Percentiles rank a stretch among this genome's conserved stretches.
phyloP scores from a whole-genome alignment of 2,888 invertebrate species.

The Acleris cristana region DNA sequence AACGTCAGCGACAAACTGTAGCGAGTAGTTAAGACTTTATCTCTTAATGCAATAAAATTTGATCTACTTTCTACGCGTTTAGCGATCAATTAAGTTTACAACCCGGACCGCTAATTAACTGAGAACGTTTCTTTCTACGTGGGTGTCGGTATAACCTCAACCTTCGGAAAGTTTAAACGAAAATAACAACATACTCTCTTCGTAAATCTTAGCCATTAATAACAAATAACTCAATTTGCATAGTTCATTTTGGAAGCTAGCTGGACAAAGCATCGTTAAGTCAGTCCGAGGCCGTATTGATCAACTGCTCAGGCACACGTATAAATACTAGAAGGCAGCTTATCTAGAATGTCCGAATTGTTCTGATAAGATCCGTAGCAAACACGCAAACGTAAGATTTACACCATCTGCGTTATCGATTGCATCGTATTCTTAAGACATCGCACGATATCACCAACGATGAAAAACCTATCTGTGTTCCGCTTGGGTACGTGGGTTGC shows the following conservation, averaged over 20 bases:
- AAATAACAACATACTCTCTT: constrained; percentile 14
- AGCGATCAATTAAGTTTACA: constrained; percentile 32
- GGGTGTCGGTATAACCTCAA: constrained; percentile 21
- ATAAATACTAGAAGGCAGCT: constrained; percentile 16
- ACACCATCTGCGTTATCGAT: constrained; percentile 47
- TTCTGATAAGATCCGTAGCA: constrained; percentile 28
- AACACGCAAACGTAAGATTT: constrained; percentile 46
- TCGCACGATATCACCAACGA: constrained; percentile 24
- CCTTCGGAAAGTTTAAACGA: constrained; percentile 8
- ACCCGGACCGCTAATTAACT: constrained; percentile 26
- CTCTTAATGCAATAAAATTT: constrained; percentile 31
- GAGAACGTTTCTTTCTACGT: constrained; percentile 15
- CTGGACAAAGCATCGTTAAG: constrained; percentile 19
- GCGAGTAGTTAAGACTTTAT: constrained; percentile 30
- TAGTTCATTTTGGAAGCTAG: constrained; percentile 30
- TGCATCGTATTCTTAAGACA: constrained; percentile 39
- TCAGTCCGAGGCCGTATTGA: constrained; percentile 23
- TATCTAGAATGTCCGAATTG: constrained; percentile 31
- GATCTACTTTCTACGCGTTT: constrained; percentile 38
- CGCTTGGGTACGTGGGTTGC: constrained; percentile 9
- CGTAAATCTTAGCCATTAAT: constrained; percentile 13
- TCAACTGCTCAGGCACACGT: constrained; percentile 17
- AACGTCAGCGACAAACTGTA: constrained; percentile 51
- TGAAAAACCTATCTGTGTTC: constrained; percentile 2
- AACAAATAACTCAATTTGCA: constrained; percentile 34